Conservation (phyloP, 1,140 invertebrate species). For the Argopecten irradians region DNA sequence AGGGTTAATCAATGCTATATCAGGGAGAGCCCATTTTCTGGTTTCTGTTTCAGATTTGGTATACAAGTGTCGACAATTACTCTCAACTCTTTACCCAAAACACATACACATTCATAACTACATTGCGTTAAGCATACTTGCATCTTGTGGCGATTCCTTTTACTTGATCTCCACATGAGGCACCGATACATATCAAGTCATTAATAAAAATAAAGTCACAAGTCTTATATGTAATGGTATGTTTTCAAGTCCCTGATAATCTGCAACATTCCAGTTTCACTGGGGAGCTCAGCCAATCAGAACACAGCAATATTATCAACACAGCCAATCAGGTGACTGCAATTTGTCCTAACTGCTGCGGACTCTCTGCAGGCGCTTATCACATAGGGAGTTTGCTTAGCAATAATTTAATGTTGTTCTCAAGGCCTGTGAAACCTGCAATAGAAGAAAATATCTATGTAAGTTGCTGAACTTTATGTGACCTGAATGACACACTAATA, state of each 20-base stretch:
- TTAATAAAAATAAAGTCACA: neutral
- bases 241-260: conserved; percentile 20
- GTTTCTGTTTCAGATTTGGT: neutral
- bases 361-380: neutral
- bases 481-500: neutral
- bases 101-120: neutral
- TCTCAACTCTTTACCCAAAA: neutral
- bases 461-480: neutral
- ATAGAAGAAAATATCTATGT: conserved; percentile 40
- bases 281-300: conserved; percentile 13
- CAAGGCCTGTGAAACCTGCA: conserved; percentile 67
- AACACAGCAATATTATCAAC: conserved; percentile 1
- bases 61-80: neutral
- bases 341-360: neutral
- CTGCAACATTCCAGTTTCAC: conserved; percentile 20
- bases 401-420: conserved; percentile 29
- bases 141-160: neutral
- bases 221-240: conserved; percentile 9
- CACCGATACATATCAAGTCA: neutral
- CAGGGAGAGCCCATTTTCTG: too few relatives aligned
- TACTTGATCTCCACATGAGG: neutral
- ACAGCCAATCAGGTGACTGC: conserved; percentile 20
- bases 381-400: neutral
- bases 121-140: neutral
- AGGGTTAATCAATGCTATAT: neutral